Evolutionary conservation across 2,888 invertebrate species (phyloP).

Genomic region (Cheilosia scutellata): DNA sequence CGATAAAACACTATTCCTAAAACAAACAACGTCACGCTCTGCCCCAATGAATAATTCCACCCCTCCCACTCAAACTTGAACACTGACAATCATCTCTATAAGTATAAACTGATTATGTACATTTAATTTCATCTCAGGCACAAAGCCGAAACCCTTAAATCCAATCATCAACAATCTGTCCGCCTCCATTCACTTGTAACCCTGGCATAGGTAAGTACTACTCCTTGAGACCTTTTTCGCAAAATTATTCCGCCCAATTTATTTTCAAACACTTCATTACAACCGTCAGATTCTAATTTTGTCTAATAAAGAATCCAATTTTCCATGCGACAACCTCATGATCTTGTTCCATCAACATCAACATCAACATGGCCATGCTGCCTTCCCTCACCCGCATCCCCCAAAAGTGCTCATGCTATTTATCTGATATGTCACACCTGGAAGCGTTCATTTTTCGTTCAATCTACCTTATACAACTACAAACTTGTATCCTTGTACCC

Average conservation of each 20-base stretch:
- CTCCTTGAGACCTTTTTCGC: neutral
- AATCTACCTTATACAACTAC: conserved; percentile 14
- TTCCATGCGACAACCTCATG: conserved; percentile 60
- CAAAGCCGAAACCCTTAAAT: too few relatives aligned
- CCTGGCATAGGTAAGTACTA: neutral
- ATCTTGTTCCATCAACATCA: conserved; percentile 51
- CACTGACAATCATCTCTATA: too few relatives aligned
- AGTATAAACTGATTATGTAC: too few relatives aligned
- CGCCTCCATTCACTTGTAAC: too few relatives aligned
- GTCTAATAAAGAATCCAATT: conserved; percentile 65
- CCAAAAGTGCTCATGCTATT: neutral
- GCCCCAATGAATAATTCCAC: too few relatives aligned
- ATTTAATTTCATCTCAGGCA: too few relatives aligned
- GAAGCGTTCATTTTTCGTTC: conserved; percentile 16
- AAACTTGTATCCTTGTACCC: neutral
- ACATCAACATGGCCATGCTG: neutral
- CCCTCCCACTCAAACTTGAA: too few relatives aligned
- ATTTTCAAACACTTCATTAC: conserved; percentile 54
- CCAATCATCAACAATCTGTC: too few relatives aligned
- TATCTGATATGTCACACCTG: conserved; percentile 15
- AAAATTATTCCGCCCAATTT: conserved; percentile 49
- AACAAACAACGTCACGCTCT: too few relatives aligned
- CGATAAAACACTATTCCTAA: too few relatives aligned
- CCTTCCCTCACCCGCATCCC: neutral
- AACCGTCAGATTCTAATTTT: conserved; percentile 45